Conservation (phyloP, 1,140 invertebrate species). For the Octopus bimaculoides region DNA sequence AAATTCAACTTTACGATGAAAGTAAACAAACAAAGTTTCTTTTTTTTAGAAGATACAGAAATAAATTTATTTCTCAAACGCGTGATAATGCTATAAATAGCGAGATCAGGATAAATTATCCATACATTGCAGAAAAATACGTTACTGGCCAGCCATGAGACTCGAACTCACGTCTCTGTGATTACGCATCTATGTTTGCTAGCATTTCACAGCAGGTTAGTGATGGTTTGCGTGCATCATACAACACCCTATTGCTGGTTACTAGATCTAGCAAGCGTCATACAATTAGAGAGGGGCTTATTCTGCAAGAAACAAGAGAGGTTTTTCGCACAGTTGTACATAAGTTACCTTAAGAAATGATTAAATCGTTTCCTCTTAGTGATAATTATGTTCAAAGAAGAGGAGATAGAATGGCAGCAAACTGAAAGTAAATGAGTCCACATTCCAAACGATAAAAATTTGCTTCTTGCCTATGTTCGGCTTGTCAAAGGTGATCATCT, state of each 20-base stretch:
- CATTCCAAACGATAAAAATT: neutral
- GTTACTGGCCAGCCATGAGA: too few relatives aligned
- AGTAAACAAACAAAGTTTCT: too few relatives aligned
- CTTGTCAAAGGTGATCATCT: neutral
- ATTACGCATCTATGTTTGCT: constrained; percentile 2
- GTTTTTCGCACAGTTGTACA: neutral
- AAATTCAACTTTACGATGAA: too few relatives aligned
- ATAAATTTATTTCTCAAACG: too few relatives aligned
- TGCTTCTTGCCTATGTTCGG: neutral
- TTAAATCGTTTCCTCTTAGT: neutral
- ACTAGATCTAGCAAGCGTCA: neutral
- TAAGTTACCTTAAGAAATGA: neutral
- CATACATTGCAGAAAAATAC: too few relatives aligned
- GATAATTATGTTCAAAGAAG: neutral
- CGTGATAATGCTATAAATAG: too few relatives aligned
- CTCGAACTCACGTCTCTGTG: too few relatives aligned
- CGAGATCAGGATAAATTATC: too few relatives aligned
- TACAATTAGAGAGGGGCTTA: neutral
- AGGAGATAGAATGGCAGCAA: neutral
- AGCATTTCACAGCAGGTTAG: neutral
- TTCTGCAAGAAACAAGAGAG: neutral
- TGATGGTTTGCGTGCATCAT: constrained; percentile 4
- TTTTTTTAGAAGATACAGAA: too few relatives aligned
- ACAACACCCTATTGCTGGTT: neutral
- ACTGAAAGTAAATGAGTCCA: neutral